phyloP scores from a whole-genome alignment of 2,113 vertebrate genomes.

The Hemibagrus wyckioides region DNA sequence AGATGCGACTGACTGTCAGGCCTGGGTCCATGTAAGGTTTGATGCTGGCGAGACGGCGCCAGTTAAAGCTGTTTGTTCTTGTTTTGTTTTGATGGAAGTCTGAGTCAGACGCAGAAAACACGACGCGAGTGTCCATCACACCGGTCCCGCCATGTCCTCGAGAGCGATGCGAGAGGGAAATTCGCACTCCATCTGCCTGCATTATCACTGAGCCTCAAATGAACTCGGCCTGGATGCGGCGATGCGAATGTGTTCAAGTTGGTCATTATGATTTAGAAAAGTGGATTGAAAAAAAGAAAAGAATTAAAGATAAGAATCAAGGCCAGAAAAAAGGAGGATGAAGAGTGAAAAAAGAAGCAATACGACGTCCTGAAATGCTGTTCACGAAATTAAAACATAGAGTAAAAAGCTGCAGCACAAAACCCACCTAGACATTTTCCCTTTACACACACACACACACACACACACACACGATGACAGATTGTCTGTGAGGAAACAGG shows the following conservation, averaged over 20 bases:
- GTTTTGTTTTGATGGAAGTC: slow-evolving; percentile 49
- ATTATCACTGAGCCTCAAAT: background rate
- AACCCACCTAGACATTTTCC: background rate
- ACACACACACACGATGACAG: slow-evolving; percentile 39
- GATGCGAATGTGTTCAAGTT: background rate
- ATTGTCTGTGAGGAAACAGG: slow-evolving; percentile 46
- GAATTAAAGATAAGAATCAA: background rate
- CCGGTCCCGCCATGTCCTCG: slow-evolving; percentile 13
- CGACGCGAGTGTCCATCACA: slow-evolving; percentile 52
- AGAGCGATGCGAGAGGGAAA: slow-evolving; percentile 9
- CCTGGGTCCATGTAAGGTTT: slow-evolving; percentile 16
- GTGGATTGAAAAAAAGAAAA: background rate
- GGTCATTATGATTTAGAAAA: background rate
- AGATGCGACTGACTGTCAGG: slow-evolving; percentile 22
- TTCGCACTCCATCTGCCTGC: slow-evolving; percentile 35
- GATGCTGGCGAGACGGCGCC: slow-evolving; percentile 11
- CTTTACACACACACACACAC: slow-evolving; percentile 31
- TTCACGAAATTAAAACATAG: background rate
- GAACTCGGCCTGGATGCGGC: background rate
- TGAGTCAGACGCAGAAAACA: slow-evolving; percentile 68
- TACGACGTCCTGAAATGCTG: background rate
- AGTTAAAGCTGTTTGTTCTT: slow-evolving; percentile 55
- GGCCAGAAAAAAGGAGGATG: background rate
- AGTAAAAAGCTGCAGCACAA: background rate
- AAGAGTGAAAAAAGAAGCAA: background rate